phyloP scores from a whole-genome alignment of 2,797 vertebrate species.

The Morus bassanus region DNA sequence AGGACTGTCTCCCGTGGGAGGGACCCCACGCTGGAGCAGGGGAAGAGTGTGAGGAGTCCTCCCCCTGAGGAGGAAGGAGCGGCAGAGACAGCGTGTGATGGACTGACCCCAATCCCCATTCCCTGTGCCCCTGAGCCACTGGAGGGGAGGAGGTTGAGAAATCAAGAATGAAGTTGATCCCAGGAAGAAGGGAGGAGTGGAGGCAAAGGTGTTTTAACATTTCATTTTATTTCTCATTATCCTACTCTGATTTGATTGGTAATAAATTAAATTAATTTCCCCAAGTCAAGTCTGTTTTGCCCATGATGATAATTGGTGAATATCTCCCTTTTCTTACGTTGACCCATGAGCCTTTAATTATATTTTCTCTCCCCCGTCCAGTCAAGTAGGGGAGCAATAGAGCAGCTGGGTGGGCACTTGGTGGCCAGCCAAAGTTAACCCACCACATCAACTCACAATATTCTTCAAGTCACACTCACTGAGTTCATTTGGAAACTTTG shows the following conservation, averaged over 20 bases:
- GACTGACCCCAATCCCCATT: too few relatives aligned
- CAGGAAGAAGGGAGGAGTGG: not conserved
- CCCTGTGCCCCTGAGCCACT: rapidly evolving
- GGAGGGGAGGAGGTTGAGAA: not conserved
- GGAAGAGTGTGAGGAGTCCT: too few relatives aligned
- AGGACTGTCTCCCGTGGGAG: too few relatives aligned
- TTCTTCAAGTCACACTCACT: not conserved
- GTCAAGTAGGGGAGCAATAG: not conserved
- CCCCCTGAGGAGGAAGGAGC: too few relatives aligned
- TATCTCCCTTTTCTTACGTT: not conserved
- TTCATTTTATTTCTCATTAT: not conserved
- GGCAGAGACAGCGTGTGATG: too few relatives aligned
- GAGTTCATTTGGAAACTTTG: not conserved
- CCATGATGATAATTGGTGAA: rapidly evolving
- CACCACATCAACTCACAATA: not conserved
- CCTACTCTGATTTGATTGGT: not conserved
- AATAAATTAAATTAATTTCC: not conserved
- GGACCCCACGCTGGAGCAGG: too few relatives aligned
- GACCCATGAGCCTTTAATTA: rapidly evolving
- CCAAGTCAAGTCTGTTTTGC: not conserved
- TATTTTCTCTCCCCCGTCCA: not conserved
- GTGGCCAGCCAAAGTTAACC: rapidly evolving
- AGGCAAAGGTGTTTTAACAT: not conserved
- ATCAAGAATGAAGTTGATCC: not conserved
- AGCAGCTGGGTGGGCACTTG: rapidly evolving